Evolutionary conservation across 2,888 invertebrate species (phyloP).

Genomic region (Leptinotarsa tumamoca): DNA sequence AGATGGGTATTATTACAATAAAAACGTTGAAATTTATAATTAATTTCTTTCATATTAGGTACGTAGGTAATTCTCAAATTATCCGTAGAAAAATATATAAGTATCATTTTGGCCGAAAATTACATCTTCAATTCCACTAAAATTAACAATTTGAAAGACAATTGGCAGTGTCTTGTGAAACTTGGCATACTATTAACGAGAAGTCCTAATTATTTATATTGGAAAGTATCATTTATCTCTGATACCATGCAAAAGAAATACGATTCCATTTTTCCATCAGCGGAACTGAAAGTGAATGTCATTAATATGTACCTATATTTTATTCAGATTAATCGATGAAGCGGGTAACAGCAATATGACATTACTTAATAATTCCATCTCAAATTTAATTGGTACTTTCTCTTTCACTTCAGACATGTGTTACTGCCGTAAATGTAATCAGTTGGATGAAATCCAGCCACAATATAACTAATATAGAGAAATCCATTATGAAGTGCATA

Average conservation of each 20-base stretch:
- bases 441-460: neutral
- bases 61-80: no score
- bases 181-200: no score
- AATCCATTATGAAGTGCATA: constrained; percentile 7
- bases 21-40: no score
- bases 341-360: constrained; percentile 19
- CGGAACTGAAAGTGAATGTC: constrained; percentile 30
- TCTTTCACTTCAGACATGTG: constrained; percentile 15
- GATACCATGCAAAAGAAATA: neutral
- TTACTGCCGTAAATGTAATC: neutral
- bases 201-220: neutral
- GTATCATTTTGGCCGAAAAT: no score
- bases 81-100: no score
- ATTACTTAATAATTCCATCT: constrained; percentile 11
- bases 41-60: no score
- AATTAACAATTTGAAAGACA: no score
- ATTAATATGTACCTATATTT: neutral
- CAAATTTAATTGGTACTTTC: constrained; percentile 21
- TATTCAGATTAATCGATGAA: constrained; percentile 26
- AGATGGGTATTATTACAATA: no score
- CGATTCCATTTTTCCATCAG: neutral
- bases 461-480: neutral
- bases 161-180: no score
- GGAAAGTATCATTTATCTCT: constrained; percentile 1
- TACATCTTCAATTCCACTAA: no score